A percentile compares a stretch with the other conserved stretches of the same genome.
These are phyloP conservation scores for Coenonympha glycerion DNA, from an alignment of 2,888 invertebrate species.

Conservation along the genomic window DNA sequence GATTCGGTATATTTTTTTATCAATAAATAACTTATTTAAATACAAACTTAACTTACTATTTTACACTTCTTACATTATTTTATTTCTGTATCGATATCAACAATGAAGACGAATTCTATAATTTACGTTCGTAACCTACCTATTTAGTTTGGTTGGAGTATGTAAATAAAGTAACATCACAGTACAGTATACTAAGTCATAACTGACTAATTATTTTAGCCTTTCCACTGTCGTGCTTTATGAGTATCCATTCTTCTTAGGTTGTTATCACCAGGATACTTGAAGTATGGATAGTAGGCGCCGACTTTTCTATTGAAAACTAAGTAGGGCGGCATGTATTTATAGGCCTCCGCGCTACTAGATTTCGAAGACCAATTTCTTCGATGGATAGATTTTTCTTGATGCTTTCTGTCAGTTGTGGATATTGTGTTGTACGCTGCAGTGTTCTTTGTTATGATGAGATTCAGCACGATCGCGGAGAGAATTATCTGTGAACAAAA, in stretches of 20 bases:
- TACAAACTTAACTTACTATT: too few relatives aligned
- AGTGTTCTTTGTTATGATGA: slow-evolving; percentile 18
- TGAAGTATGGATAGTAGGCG: slow-evolving; percentile 58
- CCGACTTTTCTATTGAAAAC: slow-evolving; percentile 58
- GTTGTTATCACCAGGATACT: slow-evolving; percentile 44
- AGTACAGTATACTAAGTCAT: background rate
- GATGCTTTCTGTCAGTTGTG: slow-evolving; percentile 1
- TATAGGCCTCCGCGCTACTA: slow-evolving; percentile 31
- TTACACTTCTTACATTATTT: too few relatives aligned
- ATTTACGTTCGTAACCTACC: too few relatives aligned
- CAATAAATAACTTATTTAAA: too few relatives aligned
- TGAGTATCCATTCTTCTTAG: slow-evolving; percentile 31
- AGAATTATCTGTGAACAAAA: slow-evolving; percentile 35
- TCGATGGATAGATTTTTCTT: slow-evolving; percentile 30
- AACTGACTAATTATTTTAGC: background rate
- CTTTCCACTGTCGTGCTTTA: slow-evolving; percentile 12
- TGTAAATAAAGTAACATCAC: too few relatives aligned
- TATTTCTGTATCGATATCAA: too few relatives aligned
- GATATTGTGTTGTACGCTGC: slow-evolving; percentile 19
- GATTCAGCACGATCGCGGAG: slow-evolving; percentile 27
- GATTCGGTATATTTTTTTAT: too few relatives aligned
- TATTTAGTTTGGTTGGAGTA: too few relatives aligned
- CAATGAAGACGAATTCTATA: too few relatives aligned
- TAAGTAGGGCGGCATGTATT: slow-evolving; percentile 54
- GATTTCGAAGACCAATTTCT: slow-evolving; percentile 35